Conservation (phyloP, 2,797 vertebrate species). For the Agapornis canus region DNA sequence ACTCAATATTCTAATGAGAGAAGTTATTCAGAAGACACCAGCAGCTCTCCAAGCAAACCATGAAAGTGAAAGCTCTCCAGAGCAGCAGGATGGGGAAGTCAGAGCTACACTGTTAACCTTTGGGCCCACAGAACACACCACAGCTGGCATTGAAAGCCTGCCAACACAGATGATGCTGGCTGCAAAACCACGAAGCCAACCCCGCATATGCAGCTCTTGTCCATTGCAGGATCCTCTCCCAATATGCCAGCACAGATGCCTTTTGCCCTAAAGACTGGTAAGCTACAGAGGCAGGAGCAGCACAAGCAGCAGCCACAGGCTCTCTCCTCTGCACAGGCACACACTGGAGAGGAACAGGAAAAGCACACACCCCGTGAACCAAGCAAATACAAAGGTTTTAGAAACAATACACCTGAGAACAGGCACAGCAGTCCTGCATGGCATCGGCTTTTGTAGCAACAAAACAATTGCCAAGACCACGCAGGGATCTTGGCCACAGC, state of each 20-base stretch:
- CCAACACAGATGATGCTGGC: background rate
- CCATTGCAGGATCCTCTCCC: background rate
- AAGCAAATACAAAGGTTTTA: background rate
- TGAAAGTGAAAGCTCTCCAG: background rate
- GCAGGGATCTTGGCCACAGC: background rate
- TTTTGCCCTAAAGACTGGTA: background rate
- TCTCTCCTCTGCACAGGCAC: background rate
- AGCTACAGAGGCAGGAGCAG: background rate
- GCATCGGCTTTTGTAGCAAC: background rate
- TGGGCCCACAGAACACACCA: background rate
- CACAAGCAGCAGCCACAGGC: rapidly evolving
- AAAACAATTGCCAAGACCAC: background rate
- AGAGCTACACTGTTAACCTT: background rate
- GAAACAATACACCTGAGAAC: background rate
- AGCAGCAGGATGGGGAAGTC: background rate
- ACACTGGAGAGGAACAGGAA: background rate
- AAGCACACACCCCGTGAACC: background rate
- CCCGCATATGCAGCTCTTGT: background rate
- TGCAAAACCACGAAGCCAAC: background rate
- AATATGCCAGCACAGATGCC: rapidly evolving
- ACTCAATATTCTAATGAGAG: background rate
- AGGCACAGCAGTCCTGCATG: background rate
- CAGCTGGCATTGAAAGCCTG: rapidly evolving
- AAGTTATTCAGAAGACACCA: background rate
- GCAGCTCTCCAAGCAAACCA: rapidly evolving